A percentile compares a stretch with the other conserved stretches of the same genome.
phyloP scores from a whole-genome alignment of 2,888 invertebrate genomes.

The Aleiodes alternator region DNA sequence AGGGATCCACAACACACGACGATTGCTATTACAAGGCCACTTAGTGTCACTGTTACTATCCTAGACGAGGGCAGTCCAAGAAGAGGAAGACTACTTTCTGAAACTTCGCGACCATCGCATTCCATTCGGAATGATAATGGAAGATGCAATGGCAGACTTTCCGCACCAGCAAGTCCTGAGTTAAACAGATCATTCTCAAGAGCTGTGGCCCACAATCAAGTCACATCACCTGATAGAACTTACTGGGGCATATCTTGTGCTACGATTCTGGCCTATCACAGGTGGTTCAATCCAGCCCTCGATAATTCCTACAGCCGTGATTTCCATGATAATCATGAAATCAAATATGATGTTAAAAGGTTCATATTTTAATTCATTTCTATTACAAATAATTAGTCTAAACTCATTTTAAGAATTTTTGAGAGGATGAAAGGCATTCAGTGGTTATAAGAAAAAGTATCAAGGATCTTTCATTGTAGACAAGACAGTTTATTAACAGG shows the following conservation, averaged over 20 bases:
- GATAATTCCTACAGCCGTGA: conserved; percentile 64
- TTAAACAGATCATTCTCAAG: conserved; percentile 70
- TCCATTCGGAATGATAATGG: conserved; percentile 25
- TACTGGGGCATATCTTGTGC: conserved; percentile 73
- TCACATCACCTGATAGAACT: conserved; percentile 65
- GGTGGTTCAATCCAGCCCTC: conserved; percentile 76
- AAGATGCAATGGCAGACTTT: conserved; percentile 62
- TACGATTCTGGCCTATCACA: conserved; percentile 72
- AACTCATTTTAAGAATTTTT: no score
- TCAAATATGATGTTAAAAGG: conserved; percentile 71
- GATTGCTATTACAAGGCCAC: conserved; percentile 79
- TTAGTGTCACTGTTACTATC: conserved; percentile 81
- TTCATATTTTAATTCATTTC: conserved; percentile 44
- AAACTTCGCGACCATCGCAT: conserved; percentile 64
- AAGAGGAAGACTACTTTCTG: conserved; percentile 77
- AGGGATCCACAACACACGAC: conserved; percentile 81
- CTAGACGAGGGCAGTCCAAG: conserved; percentile 76
- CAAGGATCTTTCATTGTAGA: no score
- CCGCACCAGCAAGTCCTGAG: conserved; percentile 73
- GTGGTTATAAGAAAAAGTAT: no score
- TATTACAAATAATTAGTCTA: no score
- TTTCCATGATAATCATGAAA: conserved; percentile 58
- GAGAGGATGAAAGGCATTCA: no score
- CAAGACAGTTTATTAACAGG: no score
- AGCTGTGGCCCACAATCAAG: conserved; percentile 56